Evolutionary conservation across 2,113 vertebrate genomes (phyloP), one percentile per base, ranked within the genome.

Genomic region (Halichoeres trimaculatus): DNA sequence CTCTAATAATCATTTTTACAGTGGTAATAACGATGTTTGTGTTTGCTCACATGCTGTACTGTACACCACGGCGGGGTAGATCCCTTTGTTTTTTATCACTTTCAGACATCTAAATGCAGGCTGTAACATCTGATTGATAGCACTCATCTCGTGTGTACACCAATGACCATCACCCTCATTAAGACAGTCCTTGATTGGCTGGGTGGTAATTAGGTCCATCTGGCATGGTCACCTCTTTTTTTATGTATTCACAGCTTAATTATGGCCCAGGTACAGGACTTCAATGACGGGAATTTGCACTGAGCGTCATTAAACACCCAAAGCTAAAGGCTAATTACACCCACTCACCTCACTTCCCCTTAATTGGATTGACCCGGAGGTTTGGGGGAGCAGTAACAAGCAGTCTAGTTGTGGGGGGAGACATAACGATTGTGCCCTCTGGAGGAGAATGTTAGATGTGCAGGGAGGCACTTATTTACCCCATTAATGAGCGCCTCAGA

Each of bases 281-380:
- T 89, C 91, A 94, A 94, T 93, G 90, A 90, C 62, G 81, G 83
- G 67, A 85, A 85, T 90, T 90, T 93, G 88, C 87, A 89, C 74
- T 67, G 88, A 91, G 90, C 83, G 76, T 94, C 90, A 91, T 94
- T 92, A 94, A 94, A 93, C 91, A 94, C 93, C 80, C 74, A 91
- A 93, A 92, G 90, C 89, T 90, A 95, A 90, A 93, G 84, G 94
- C 85, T 95, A 95, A 96, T 96, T 94, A 92, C 93, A 84, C 80
- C 85, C 85, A 75, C 93, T 95, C 91, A 92, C 75, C 86, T 91
- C 89, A 76, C 87, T 94, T 91, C 89, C 86, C 93, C 87, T 93
- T 96, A 94, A 96, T 95, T 95, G 95, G 93, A 90, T 86, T 95
- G 95, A 96, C 95, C 95, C 82, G 66, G 67, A 93, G 93, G 92